Base-by-base conservation (phyloP, 37 sponge, comb jelly and placozoan species). In the Haliclona indistincta region DNA sequence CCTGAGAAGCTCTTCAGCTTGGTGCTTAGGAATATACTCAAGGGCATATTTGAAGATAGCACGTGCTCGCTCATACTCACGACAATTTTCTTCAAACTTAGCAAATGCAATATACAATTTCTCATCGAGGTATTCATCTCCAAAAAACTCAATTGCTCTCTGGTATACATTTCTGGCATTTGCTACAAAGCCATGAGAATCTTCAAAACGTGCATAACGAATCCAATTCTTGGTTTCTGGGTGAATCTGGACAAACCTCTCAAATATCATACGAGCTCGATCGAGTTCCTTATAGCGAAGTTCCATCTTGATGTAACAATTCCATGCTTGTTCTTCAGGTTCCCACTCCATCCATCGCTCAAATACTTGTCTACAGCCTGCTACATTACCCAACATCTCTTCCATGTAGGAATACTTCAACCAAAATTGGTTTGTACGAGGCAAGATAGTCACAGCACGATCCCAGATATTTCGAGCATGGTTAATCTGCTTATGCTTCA, bases 271-370 rank as follows among this genome's bases (percentile, higher is more conserved):
- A 37, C 95, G 54, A 6, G 98, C 98, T 42, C 88, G 63, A 41
- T 94, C 93, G 28, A 94, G 60, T 77, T 97, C 98, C 60, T 94
- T 97, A 77, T 97, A 97, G n/a, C 98, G 78, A 39, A 97, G 67
- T 74, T 97, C 98, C 95, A 97, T 94, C 77, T 97, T 97, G 71
- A 97, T 86, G 84, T 89, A 97, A 11, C 93, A 95, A 43, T 84
- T 71, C 98, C 98, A 97, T 4, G 98, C 98, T 78, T 97, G 97
- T 74, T 97, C 97, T 70, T 93, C 91, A 17, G 97, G 97, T 54
- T 97, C 97, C 97, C 97, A 97, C 68, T 93, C 86, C 97, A 91
- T 85, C 97, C 97, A 97, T 32, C 97, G 70, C 82, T 93, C 97
- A 78, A 97, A 97, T 40, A 97, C 87, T 83, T 92, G 93, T 47